Percentiles rank a stretch among this genome's conserved stretches.
These are phyloP conservation scores for Pachypsylla venusta DNA, from an alignment of 1,140 invertebrate genomes.

Conservation along the genomic window DNA sequence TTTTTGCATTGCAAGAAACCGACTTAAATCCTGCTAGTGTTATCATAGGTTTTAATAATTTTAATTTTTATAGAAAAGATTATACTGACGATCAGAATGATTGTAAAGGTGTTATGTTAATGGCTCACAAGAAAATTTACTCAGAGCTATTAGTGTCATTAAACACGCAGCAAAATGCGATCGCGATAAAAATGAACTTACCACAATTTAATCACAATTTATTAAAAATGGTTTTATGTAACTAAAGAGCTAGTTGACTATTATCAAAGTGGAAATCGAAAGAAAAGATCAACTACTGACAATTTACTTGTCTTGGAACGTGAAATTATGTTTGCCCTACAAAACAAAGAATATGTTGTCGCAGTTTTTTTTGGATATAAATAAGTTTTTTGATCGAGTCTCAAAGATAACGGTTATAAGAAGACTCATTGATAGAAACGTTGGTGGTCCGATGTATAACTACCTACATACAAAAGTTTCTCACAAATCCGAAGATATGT, in stretches of 20 bases:
- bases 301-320: not conserved
- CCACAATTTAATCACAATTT: not conserved
- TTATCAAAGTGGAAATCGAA: not conserved
- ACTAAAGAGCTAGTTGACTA: not conserved
- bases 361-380: not conserved
- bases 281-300: not conserved
- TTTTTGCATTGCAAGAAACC: not conserved
- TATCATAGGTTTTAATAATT: not conserved
- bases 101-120: not conserved
- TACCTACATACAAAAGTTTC: not conserved
- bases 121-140: not conserved
- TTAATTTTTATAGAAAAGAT: not conserved
- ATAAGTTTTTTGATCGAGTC: conserved; percentile 8
- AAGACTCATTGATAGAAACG: not conserved
- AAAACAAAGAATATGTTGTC: not conserved
- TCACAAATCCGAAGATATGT: not conserved
- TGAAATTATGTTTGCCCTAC: not conserved
- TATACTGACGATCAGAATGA: not conserved
- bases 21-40: not conserved
- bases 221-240: not conserved
- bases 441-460: not conserved
- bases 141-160: not conserved
- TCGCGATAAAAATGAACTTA: not conserved
- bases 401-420: not conserved
- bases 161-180: not conserved